Evolutionary conservation across 2,797 vertebrate genomes (phyloP).

Genomic region (Pangasius macronema): DNA sequence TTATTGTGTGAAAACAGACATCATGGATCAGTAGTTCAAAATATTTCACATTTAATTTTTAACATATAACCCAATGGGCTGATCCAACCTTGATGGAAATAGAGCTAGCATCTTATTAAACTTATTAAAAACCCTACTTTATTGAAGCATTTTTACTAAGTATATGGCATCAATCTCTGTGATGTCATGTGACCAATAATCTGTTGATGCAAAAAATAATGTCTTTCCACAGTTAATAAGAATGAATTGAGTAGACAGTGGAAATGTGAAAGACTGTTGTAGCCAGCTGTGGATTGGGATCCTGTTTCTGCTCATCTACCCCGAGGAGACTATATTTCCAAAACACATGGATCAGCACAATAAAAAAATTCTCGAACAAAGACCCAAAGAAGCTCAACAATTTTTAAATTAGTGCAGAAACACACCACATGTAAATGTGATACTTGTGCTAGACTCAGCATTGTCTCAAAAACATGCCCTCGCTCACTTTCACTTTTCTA

Average conservation of each 20-base stretch:
- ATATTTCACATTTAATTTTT: not conserved
- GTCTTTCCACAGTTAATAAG: not conserved
- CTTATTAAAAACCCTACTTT: not conserved
- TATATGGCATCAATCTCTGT: not conserved
- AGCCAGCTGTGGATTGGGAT: not conserved
- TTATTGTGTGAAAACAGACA: not conserved
- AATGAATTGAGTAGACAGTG: not conserved
- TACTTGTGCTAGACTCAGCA: constrained; percentile 15
- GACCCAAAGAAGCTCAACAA: not conserved
- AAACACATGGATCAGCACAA: constrained; percentile 20
- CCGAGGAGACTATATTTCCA: not conserved
- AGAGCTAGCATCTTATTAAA: not conserved
- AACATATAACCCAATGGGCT: not conserved
- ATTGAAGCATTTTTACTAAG: not conserved
- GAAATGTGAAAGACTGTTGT: not conserved
- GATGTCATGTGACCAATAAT: not conserved
- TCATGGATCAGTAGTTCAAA: not conserved
- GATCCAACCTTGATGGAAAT: not conserved
- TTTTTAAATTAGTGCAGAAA: not conserved
- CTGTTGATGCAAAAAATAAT: not conserved
- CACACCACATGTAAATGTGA: not conserved
- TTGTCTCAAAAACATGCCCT: constrained; percentile 7
- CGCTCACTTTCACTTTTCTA: not conserved
- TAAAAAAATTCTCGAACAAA: not conserved
- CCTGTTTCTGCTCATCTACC: not conserved